Base-by-base conservation (phyloP, 2,888 invertebrate species). In the Globia sparganii region DNA sequence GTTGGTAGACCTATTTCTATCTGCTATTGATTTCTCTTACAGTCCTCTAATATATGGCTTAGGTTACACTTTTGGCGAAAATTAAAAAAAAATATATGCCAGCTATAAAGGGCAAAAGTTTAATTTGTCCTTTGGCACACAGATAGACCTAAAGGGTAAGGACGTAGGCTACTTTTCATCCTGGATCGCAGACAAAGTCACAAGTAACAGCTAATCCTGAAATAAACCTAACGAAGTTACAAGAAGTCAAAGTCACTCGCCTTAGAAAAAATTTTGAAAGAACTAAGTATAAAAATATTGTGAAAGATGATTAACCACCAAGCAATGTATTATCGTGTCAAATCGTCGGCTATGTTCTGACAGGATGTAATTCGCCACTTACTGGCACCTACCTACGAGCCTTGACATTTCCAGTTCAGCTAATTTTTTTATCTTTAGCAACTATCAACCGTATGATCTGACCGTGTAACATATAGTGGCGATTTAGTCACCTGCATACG, bases 401-500 rank as follows among this genome's bases (percentile, higher is more conserved):
- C 80, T 80, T 80, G 80, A 64, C 80, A 80, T 80, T 80, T 80
- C 4, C 37, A 25, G n/a, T 18, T 40, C 34, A 56, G 49, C 34
- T 4, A n/a, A 15, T 31, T 25, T 18, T 18, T 43, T 40, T 46
- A 66, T 28, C n/a, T 34, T 68, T 15, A 31, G 49, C n/a, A 49
- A 34, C 31, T 49, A 49, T 49, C 46, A 34, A 34, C 31, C 49
- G 31, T 53, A 67, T n/a, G 18, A 49, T 67, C 15, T 18, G 46
- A 49, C 31, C 49, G 18, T 49, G 67, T 61, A 66, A 43, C 46
- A 18, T 28, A 15, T 46, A 25, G 28, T 15, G 21, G 8, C 25
- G 25, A 46, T 66, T 15, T 46, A 65, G 28, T 28, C n/a, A n/a
- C 37, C 64, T n/a, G n/a, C n/a, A n/a, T 37, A 18, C n/a, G 5